Conservation (phyloP, 1,140 invertebrate species). For the Diplogasteroides magnus region DNA sequence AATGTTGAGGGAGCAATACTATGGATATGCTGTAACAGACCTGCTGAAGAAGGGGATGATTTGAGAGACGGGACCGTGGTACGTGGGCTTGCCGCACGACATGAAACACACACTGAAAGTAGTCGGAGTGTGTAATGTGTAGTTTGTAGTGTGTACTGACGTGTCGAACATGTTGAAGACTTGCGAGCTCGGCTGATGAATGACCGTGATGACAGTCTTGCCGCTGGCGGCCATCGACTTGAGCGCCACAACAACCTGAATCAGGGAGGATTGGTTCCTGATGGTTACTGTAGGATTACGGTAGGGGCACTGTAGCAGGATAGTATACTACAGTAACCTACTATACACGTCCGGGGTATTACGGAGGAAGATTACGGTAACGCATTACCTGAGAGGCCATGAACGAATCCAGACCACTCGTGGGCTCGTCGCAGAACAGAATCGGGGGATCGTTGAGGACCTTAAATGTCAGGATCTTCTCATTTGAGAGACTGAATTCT, state of each 20-base stretch:
- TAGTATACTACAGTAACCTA: too few species aligned
- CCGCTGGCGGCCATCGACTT: conserved; percentile 63
- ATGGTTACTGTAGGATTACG: too few species aligned
- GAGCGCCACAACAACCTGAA: conserved; percentile 66
- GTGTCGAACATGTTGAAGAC: conserved; percentile 72
- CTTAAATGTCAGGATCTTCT: not conserved
- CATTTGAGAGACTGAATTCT: too few species aligned
- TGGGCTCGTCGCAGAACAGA: conserved; percentile 74
- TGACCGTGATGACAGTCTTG: conserved; percentile 73
- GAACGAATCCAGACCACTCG: conserved; percentile 74
- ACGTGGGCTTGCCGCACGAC: conserved; percentile 17
- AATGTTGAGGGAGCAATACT: too few species aligned
- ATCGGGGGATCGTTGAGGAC: conserved; percentile 70
- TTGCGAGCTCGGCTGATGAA: conserved; percentile 78
- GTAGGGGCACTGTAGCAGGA: too few species aligned
- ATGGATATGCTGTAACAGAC: too few species aligned
- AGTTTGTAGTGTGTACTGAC: conserved; percentile 65
- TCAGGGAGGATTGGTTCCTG: too few species aligned
- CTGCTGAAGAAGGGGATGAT: conserved; percentile 18
- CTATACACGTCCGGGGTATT: too few species aligned
- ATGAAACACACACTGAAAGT: conserved; percentile 52
- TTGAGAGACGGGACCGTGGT: conserved; percentile 18
- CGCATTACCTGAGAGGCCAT: conserved; percentile 65
- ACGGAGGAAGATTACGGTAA: too few species aligned
- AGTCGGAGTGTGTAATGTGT: conserved; percentile 83